Conservation (phyloP, 2,888 invertebrate species). For the Erebia ligea region DNA sequence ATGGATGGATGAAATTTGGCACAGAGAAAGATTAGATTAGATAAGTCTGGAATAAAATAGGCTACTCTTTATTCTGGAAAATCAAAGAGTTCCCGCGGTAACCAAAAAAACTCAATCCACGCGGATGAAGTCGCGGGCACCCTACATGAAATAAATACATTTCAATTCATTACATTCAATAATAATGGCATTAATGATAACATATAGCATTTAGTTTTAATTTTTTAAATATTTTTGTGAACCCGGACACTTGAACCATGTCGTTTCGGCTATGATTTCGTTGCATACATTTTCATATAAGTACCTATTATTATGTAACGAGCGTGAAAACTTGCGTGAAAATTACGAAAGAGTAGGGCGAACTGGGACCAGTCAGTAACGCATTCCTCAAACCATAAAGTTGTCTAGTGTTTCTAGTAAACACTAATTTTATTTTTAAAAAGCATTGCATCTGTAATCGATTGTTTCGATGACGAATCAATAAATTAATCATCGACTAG, state of each 20-base stretch:
- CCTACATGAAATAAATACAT: too few relatives aligned
- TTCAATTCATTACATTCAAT: too few relatives aligned
- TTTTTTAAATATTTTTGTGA: not conserved
- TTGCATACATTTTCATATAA: constrained; percentile 16
- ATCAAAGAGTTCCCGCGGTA: too few relatives aligned
- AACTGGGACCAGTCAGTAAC: constrained; percentile 12
- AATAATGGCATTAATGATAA: too few relatives aligned
- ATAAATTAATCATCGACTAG: constrained; percentile 57
- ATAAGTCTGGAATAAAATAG: too few relatives aligned
- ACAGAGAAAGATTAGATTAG: too few relatives aligned
- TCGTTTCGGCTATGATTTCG: constrained; percentile 18
- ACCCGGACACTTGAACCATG: not conserved
- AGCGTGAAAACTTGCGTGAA: not conserved
- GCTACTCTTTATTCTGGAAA: too few relatives aligned
- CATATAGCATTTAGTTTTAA: too few relatives aligned
- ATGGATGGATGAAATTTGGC: too few relatives aligned
- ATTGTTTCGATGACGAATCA: constrained; percentile 46
- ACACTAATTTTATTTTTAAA: constrained; percentile 32
- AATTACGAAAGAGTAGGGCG: constrained; percentile 12
- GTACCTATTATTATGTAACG: not conserved
- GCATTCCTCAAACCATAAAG: constrained; percentile 21
- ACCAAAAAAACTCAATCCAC: too few relatives aligned
- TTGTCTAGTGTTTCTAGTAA: constrained; percentile 18
- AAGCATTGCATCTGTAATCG: constrained; percentile 55
- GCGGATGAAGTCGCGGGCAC: too few relatives aligned